A percentile compares a stretch with the other conserved stretches of the same genome.
phyloP scores from a whole-genome alignment of 2,113 vertebrate species.

The Phrynosoma platyrhinos region DNA sequence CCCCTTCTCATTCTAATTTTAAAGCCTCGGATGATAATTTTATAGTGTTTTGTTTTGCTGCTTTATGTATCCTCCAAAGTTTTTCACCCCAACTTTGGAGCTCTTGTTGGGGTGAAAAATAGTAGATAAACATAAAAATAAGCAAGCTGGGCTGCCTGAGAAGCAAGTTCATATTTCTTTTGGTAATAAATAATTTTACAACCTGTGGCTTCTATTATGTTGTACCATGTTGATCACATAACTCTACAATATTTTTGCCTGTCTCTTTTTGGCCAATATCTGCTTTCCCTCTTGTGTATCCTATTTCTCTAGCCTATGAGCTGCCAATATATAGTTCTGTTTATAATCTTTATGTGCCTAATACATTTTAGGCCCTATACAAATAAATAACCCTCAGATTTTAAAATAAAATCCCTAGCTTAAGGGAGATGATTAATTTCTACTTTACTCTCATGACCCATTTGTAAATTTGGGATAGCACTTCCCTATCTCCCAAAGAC shows the following conservation, averaged over 20 bases:
- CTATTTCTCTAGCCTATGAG: not conserved
- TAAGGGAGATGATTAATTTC: constrained; percentile 3
- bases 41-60: no score
- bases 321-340: not conserved
- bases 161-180: not conserved
- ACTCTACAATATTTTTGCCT: not conserved
- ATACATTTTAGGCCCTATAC: not conserved
- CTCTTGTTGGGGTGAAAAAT: not conserved
- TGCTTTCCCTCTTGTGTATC: not conserved
- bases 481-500: constrained; percentile 2
- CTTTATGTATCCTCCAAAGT: no score
- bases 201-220: not conserved
- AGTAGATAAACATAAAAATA: not conserved
- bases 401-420: not conserved
- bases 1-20: no score
- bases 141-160: not conserved
- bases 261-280: not conserved
- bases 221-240: not conserved
- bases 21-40: no score
- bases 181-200: not conserved
- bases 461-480: not conserved
- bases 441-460: not conserved
- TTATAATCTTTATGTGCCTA: not conserved
- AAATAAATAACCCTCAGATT: constrained; percentile 6
- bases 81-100: no score